phyloP scores from a whole-genome alignment of 2,113 vertebrate genomes.

The Colinus virginianus region DNA sequence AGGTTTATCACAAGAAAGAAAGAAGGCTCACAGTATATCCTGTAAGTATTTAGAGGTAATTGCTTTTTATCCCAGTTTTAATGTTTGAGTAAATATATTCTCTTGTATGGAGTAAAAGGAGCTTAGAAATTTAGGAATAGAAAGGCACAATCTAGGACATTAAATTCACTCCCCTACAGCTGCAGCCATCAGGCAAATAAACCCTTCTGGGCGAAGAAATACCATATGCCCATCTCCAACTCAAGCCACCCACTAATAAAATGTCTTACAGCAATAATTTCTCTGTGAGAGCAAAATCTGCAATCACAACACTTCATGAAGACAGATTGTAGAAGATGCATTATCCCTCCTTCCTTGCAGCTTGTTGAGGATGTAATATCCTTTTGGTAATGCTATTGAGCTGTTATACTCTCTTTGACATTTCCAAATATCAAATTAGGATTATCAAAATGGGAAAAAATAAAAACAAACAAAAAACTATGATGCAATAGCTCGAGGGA shows the following conservation, averaged over 20 bases:
- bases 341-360: not conserved
- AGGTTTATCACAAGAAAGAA: not conserved
- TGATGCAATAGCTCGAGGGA: not conserved
- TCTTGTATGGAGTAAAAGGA: not conserved
- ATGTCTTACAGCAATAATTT: not conserved
- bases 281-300: not conserved
- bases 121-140: not conserved
- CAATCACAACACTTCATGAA: not conserved
- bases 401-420: not conserved
- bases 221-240: not conserved
- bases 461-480: not conserved
- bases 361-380: not conserved
- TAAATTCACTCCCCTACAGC: not conserved
- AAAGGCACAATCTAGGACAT: not conserved
- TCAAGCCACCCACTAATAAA: not conserved
- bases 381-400: not conserved
- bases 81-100: not conserved
- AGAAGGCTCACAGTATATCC: not conserved
- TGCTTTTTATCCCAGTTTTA: not conserved
- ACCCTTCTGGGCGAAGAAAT: conserved; percentile 16
- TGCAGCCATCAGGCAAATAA: not conserved
- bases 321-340: conserved; percentile 4
- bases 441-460: not conserved
- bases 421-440: not conserved
- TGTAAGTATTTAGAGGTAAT: accelerated